Evolutionary conservation across 64 coral and sea anemone species (phyloP).

Genomic region (Montipora capricornis): DNA sequence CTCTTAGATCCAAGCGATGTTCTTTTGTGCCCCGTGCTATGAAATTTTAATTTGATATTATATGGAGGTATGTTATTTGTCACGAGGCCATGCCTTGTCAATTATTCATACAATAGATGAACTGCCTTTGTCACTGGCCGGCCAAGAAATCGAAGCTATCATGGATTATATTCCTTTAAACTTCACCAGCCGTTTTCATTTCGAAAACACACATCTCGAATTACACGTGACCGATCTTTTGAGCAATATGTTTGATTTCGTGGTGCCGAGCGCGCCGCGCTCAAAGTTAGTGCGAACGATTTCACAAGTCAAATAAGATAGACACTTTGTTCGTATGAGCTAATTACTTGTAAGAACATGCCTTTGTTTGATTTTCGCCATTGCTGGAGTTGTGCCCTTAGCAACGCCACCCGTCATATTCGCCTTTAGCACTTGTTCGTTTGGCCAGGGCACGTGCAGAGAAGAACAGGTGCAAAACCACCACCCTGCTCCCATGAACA

Average conservation of each 20-base stretch:
- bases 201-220: neutral
- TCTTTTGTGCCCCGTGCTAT: slow-evolving; percentile 39
- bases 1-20: slow-evolving; percentile 33
- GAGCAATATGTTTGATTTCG: slow-evolving; percentile 10
- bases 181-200: neutral
- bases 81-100: slow-evolving; percentile 79
- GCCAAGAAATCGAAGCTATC: neutral
- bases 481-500: slow-evolving; percentile 29
- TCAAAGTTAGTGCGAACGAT: slow-evolving; percentile 43
- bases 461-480: slow-evolving; percentile 29
- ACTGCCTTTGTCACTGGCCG: slow-evolving; percentile 47
- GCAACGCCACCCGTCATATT: slow-evolving; percentile 53
- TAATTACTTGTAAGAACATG: slow-evolving; percentile 43
- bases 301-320: slow-evolving; percentile 19
- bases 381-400: slow-evolving; percentile 34
- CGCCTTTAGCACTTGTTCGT: slow-evolving; percentile 40
- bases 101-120: slow-evolving; percentile 89
- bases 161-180: slow-evolving; percentile 11
- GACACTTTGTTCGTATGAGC: slow-evolving; percentile 43
- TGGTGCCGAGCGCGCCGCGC: neutral
- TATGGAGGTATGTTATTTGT: slow-evolving; percentile 81
- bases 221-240: neutral
- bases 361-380: slow-evolving; percentile 56
- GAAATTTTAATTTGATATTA: slow-evolving; percentile 78
- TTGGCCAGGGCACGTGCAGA: slow-evolving; percentile 38